Base-by-base conservation (phyloP, 1,140 invertebrate species). In the Tetragonula clypearis region DNA sequence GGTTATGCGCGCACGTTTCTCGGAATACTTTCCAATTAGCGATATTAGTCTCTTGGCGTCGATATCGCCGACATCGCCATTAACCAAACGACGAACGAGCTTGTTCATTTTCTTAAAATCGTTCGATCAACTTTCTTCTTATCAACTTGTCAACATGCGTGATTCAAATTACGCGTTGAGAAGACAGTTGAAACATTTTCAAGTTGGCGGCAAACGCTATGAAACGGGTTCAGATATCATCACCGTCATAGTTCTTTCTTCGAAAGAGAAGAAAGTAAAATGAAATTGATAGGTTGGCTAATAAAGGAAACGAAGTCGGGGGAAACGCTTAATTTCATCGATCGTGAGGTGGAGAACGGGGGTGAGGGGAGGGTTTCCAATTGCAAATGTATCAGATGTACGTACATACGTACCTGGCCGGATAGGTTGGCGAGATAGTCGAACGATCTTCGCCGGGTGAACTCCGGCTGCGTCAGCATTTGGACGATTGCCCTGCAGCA, bases 381-480 rank as follows among this genome's bases (percentile, higher is more conserved):
- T 92, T 90, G 90, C 90, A 91, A 92, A 89, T 92, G 90, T 89
- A 91, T 82, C 87, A 91, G 90, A 92, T 87, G 88, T 84, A 86
- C 75, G 71, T 84, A 86, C 79, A 65, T 83, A 87, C 60, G 82
- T 89, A 88, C 71, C 77, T 89, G 86, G 62, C 11, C 8, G 79
- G 82, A 62, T 85, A 65, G 66, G 56, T 71, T 21, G 81, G 65
- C 82, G 76, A 41, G 79, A 82, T 82, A 82, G 79, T 66, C 66
- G 75, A 80, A 76, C 82, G 85, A 90, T 87, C 88, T 84, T 75
- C 78, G 69, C 21, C 80, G 79, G 73, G 66, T 78, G 86, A 87
- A 69, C 78, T 82, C 77, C 49, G 55, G 88, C 91, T 87, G 82
- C 84, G 89, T 91, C 91, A 91, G 91, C 92, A 86, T 90, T 88